Evolutionary conservation across 2,113 vertebrate genomes (phyloP).

Genomic region (Dunckerocampus dactyliophorus): DNA sequence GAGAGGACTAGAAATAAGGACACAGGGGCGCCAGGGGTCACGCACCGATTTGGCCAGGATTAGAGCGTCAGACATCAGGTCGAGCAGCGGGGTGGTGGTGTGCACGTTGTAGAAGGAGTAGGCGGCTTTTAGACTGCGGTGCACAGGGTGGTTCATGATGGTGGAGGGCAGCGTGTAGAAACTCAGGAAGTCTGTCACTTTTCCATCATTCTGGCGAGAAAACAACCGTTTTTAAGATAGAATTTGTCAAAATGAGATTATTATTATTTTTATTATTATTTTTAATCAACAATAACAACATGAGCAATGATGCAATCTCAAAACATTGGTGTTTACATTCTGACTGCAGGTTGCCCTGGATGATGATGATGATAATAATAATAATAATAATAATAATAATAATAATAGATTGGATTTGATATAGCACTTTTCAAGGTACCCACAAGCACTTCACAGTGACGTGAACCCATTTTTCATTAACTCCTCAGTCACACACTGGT

Average conservation of each 20-base stretch:
- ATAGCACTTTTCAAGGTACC: too few species aligned
- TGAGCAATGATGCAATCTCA: too few species aligned
- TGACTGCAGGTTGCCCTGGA: too few species aligned
- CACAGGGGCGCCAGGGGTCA: background rate
- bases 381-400: too few species aligned
- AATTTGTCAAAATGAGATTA: background rate
- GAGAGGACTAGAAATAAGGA: background rate
- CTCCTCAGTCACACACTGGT: too few species aligned
- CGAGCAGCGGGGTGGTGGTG: conserved; percentile 88
- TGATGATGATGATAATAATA: too few species aligned
- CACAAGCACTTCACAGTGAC: too few species aligned
- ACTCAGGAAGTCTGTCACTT: conserved; percentile 93
- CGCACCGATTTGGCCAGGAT: conserved; percentile 94
- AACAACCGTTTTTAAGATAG: background rate
- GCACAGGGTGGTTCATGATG: conserved; percentile 97
- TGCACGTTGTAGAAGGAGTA: conserved; percentile 99
- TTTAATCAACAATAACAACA: too few species aligned
- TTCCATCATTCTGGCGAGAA: conserved; percentile 76
- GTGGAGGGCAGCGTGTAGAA: conserved; percentile 98
- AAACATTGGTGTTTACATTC: too few species aligned
- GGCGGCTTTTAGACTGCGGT: conserved; percentile 96
- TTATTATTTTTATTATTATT: too few species aligned
- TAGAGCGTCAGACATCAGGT: conserved; percentile 96
- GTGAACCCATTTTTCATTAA: too few species aligned
- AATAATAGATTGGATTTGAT: too few species aligned